Evolutionary conservation across 2,888 invertebrate genomes (phyloP).

Genomic region (Sisyra terminalis): DNA sequence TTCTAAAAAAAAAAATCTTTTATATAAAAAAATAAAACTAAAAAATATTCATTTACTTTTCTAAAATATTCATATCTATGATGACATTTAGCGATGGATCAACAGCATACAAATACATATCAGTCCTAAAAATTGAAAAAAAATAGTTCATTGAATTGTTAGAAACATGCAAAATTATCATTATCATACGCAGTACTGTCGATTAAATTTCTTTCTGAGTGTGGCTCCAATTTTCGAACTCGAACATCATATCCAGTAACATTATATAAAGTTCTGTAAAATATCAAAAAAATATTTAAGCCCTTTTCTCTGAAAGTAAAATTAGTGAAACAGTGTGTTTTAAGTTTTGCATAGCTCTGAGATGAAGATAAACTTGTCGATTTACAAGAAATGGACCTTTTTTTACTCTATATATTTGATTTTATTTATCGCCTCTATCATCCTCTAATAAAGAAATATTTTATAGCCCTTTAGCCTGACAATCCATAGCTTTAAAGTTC

Average conservation of each 20-base stretch:
- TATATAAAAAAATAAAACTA: neutral
- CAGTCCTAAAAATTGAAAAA: conserved; percentile 43
- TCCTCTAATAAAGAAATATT: too few species aligned
- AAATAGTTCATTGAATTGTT: conserved; percentile 8
- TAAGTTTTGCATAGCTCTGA: too few species aligned
- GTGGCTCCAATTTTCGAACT: conserved; percentile 62
- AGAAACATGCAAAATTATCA: too few species aligned
- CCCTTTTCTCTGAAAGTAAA: too few species aligned
- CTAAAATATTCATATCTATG: conserved; percentile 61
- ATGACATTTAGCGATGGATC: conserved; percentile 67
- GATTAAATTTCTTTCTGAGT: conserved; percentile 44
- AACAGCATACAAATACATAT: conserved; percentile 72
- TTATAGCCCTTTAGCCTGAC: too few species aligned
- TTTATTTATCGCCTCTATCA: too few species aligned
- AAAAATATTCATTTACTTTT: conserved; percentile 42
- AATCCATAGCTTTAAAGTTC: too few species aligned
- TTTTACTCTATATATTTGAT: too few species aligned
- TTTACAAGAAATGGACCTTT: too few species aligned
- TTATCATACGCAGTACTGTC: conserved; percentile 53
- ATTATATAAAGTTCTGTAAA: conserved; percentile 41
- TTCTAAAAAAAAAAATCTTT: conserved; percentile 28
- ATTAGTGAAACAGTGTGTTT: too few species aligned
- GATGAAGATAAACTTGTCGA: too few species aligned
- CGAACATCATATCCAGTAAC: conserved; percentile 65
- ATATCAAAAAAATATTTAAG: conserved; percentile 7